Evolutionary conservation across 2,797 vertebrate species (phyloP), one percentile per base, ranked within the genome.

Genomic region (Chelon labrosus): DNA sequence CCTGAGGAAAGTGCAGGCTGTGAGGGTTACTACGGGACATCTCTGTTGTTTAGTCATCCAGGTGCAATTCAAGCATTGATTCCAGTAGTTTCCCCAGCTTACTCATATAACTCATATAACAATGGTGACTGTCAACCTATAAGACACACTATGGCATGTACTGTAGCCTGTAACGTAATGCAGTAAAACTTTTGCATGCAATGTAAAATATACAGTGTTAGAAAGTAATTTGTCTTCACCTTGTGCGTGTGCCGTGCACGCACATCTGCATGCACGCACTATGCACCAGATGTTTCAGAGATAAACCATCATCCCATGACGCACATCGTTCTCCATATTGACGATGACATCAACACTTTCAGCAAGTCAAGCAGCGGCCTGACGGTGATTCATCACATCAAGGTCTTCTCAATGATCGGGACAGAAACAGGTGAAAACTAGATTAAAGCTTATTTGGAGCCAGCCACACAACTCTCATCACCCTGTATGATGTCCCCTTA

Each of bases 1-100:
- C 14, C 56, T 54, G 44, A 60, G 39, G 47, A 70, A 71, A 74
- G 76, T 35, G 35, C 51, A 73, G 41, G 7, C 65, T 55, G 50
- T n/a, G 38, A 74, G 85, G 2, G 86, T 91, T 84, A 90, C 84
- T 82, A 69, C 37, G 70, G 73, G 74, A 75, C 58, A 66, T 41
- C 52, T 54, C 49, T 39, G 16, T 19, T 65, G 64, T 81, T 75
- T 70, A 55, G 68, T 82, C 84, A 85, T 39, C 56, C 59, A 75
- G 20, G 64, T 66, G 44, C 39, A 52, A 41, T 42, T 62, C 69
- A 73, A 57, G 22, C 25, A 59, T 10, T 39, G 31, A 76, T 76
- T 82, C 42, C 25, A 47, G 46, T 50, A 10, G 60, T 85, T 85
- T 86, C 65, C 50, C 64, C 9, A 11, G 50, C 6, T 69, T 68